A percentile compares a stretch with the other conserved stretches of the same genome.
phyloP scores from a whole-genome alignment of 2,888 invertebrate species.

The Pseudanteris insignis region DNA sequence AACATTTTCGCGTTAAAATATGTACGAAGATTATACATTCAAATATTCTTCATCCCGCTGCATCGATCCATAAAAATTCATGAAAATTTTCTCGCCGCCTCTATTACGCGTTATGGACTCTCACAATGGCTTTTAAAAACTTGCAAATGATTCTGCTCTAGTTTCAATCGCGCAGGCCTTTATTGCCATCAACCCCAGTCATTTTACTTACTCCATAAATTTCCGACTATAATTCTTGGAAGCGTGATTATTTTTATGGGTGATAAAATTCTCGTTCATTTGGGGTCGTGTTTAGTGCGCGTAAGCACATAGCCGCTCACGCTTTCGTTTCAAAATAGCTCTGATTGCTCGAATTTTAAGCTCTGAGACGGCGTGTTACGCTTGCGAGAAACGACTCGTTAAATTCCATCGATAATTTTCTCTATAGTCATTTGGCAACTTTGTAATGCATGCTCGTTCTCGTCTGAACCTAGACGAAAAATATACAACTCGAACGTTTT shows the following conservation, averaged over 20 bases:
- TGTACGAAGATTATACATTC: too few species aligned
- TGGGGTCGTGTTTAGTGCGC: slow-evolving; percentile 6
- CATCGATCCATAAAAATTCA: neutral
- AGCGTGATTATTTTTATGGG: slow-evolving; percentile 36
- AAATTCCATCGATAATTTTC: slow-evolving; percentile 43
- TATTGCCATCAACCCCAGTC: slow-evolving; percentile 8
- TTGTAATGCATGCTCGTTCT: slow-evolving; percentile 25
- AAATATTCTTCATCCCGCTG: too few species aligned
- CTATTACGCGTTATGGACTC: neutral
- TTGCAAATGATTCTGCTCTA: neutral
- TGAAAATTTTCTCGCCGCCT: neutral
- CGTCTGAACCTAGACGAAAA: slow-evolving; percentile 25
- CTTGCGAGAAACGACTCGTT: slow-evolving; percentile 29
- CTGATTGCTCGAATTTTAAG: slow-evolving; percentile 38
- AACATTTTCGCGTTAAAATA: too few species aligned
- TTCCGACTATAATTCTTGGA: slow-evolving; percentile 14
- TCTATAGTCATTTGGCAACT: slow-evolving; percentile 39
- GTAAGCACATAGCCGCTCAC: slow-evolving; percentile 9
- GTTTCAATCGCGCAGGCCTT: slow-evolving; percentile 2
- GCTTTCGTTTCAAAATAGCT: slow-evolving; percentile 25
- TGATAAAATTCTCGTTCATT: slow-evolving; percentile 20
- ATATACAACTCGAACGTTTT: slow-evolving; percentile 13
- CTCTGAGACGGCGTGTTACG: slow-evolving; percentile 22
- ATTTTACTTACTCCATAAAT: slow-evolving; percentile 10
- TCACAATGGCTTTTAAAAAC: neutral